These are phyloP conservation scores for Nomada ruficornis DNA, from an alignment of 2,888 invertebrate species.

Conservation along the genomic window DNA sequence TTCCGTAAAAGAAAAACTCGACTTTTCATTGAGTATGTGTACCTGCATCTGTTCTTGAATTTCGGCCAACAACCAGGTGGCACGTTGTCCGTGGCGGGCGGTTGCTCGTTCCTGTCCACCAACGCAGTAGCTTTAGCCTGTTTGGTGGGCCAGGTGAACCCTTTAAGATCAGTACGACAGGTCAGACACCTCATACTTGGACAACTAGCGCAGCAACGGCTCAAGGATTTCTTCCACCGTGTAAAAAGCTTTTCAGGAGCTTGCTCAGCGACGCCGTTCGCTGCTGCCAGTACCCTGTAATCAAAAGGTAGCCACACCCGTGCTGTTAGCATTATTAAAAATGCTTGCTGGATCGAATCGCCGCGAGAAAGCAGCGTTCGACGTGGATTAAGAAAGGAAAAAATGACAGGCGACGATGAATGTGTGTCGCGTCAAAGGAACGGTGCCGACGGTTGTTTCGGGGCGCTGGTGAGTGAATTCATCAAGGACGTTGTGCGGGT, in stretches of 20 bases:
- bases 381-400: conserved; percentile 32
- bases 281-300: conserved; percentile 72
- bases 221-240: conserved; percentile 73
- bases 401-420: conserved; percentile 29
- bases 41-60: conserved; percentile 81
- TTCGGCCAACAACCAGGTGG: conserved; percentile 75
- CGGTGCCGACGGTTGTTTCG: neutral
- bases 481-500: conserved; percentile 11
- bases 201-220: conserved; percentile 74
- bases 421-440: conserved; percentile 7
- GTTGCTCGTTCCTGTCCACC: conserved; percentile 34
- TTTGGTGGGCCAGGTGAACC: conserved; percentile 75
- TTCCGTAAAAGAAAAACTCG: neutral
- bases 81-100: conserved; percentile 7
- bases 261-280: conserved; percentile 63
- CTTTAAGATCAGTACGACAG: conserved; percentile 78
- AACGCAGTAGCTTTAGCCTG: conserved; percentile 52
- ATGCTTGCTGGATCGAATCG: conserved; percentile 34
- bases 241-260: conserved; percentile 64
- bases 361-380: conserved; percentile 45
- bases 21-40: neutral
- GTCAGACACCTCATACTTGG: conserved; percentile 80
- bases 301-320: conserved; percentile 46
- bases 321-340: conserved; percentile 61
- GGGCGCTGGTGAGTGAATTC: neutral